Conservation (phyloP, 1,140 invertebrate species). For the Eriocheir sinensis region DNA sequence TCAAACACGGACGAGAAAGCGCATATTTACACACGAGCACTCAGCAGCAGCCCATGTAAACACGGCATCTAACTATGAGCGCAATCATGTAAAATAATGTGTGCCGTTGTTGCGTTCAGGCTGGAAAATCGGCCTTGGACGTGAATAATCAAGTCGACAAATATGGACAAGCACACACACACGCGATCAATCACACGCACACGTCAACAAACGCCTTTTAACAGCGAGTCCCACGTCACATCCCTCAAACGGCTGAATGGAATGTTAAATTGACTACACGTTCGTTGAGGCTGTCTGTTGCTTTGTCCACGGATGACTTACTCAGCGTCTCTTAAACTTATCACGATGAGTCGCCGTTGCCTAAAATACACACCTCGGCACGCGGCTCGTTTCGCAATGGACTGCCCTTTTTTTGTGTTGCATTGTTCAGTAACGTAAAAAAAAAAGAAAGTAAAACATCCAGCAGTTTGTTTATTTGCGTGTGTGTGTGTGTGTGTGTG, state of each 20-base stretch:
- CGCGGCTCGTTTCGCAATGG: not conserved
- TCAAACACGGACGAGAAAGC: not conserved
- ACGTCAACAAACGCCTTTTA: slow-evolving; percentile 12
- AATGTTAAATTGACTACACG: slow-evolving; percentile 16
- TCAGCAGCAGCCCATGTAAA: slow-evolving; percentile 22
- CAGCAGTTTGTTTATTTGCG: not conserved
- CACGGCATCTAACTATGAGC: not conserved
- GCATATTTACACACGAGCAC: not conserved
- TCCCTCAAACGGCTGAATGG: slow-evolving; percentile 3
- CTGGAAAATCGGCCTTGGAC: slow-evolving; percentile 1
- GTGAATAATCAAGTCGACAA: not conserved
- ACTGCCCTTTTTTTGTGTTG: not conserved
- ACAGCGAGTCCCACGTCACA: slow-evolving; percentile 18
- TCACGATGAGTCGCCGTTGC: not conserved
- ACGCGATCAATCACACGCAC: slow-evolving; percentile 20
- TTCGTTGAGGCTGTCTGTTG: not conserved
- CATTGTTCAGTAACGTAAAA: not conserved
- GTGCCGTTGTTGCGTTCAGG: not conserved
- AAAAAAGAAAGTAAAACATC: too few relatives aligned
- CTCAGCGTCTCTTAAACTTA: not conserved
- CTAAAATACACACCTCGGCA: not conserved
- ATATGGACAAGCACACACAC: slow-evolving; percentile 23
- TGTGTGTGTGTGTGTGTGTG: not conserved
- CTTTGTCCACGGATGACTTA: not conserved
- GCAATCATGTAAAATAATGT: slow-evolving; percentile 17